Conservation (phyloP, 1,140 invertebrate species). For the Belonocnema kinseyi region DNA sequence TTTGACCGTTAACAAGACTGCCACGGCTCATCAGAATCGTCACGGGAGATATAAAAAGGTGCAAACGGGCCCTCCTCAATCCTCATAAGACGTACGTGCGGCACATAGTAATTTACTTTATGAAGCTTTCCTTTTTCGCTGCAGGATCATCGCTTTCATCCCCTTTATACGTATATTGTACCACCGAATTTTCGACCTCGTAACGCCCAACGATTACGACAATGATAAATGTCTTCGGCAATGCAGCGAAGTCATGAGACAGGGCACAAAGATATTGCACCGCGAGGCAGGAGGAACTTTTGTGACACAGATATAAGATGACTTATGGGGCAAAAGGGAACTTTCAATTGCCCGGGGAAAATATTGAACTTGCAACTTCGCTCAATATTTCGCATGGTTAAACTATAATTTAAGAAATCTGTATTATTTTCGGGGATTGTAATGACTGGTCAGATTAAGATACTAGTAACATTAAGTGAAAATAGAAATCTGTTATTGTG, state of each 20-base stretch:
- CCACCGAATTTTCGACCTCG: neutral
- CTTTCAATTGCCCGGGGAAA: constrained; percentile 34
- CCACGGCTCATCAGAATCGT: constrained; percentile 31
- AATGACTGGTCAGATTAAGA: too few species aligned
- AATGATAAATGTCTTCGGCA: constrained; percentile 50
- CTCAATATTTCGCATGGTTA: neutral
- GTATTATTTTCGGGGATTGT: too few species aligned
- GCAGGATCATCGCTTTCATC: constrained; percentile 49
- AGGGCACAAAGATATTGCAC: constrained; percentile 46
- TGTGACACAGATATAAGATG: constrained; percentile 40
- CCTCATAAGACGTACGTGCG: constrained; percentile 47
- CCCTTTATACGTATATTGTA: constrained; percentile 30
- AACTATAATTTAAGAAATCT: neutral
- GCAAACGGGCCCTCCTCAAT: constrained; percentile 42
- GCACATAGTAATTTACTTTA: constrained; percentile 54
- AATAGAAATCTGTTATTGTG: too few species aligned
- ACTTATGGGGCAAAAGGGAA: constrained; percentile 43
- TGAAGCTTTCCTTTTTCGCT: constrained; percentile 42
- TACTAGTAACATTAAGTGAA: too few species aligned
- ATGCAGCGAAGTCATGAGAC: constrained; percentile 12
- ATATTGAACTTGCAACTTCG: constrained; percentile 6
- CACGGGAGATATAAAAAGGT: constrained; percentile 15
- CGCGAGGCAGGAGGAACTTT: constrained; percentile 29
- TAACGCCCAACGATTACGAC: constrained; percentile 38
- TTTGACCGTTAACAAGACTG: neutral